Evolutionary conservation across 2,888 invertebrate genomes (phyloP), one percentile per base, ranked within the genome.

Genomic region (Drosophila nigritarsus): DNA sequence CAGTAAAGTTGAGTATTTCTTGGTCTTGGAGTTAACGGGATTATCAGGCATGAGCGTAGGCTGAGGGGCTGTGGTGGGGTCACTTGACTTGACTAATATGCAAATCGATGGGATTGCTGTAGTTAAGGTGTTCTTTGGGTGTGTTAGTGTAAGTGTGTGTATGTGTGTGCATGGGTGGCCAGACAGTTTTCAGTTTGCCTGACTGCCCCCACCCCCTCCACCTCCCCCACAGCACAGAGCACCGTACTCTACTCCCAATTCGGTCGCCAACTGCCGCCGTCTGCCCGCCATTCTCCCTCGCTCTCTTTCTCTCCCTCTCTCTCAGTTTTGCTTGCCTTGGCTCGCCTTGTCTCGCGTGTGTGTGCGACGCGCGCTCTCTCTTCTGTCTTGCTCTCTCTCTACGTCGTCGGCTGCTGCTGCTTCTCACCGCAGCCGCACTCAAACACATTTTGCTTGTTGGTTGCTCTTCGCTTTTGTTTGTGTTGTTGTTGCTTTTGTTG

Each of bases 401-500:
- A 65, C 71, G 56, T 66, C 66, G 60, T 56, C 58, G 63, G 69
- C 53, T 65, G 66, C 61, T 70, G 64, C 45, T 75, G 75, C 59
- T 76, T 63, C 78, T 84, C 88, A 81, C 76, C 85, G 80, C 78
- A 78, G 88, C 86, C 84, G 80, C 86, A 85, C 82, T 85, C 84
- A 84, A 87, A 84, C 86, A 84, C 86, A 85, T 85, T 88, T 87
- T 82, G 80, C 80, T 81, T 81, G 80, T 73, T 85, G 82, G 84
- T 70, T 86, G 86, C 88, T 88, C 86, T 85, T 85, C 73, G 85
- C 89, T 88, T 86, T 85, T 88, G 85, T 83, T 88, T 86, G 81
- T 82, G 81, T 81, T 79, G 80, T 78, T 82, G 75, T 71, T 77
- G 78, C 60, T 78, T 65, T 4, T 75, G 66, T 50, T 80, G 70